Evolutionary conservation across 2,797 vertebrate genomes (phyloP).

Genomic region (Pseudochirops corinnae): DNA sequence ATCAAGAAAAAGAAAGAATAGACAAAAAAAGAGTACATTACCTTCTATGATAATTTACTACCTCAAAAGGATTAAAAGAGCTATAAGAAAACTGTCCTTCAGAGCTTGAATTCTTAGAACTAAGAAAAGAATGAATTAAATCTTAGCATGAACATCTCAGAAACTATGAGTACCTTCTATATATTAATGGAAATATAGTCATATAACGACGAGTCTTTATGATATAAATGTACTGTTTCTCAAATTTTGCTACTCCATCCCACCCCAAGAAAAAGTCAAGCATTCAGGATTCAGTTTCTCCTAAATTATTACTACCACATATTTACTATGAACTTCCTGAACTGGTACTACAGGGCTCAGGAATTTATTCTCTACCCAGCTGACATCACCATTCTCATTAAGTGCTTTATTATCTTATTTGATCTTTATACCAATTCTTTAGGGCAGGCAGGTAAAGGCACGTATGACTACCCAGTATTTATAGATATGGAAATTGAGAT

Average conservation of each 20-base stretch:
- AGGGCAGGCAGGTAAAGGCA: not conserved
- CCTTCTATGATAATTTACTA: slow-evolving; percentile 15
- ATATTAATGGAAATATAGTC: not conserved
- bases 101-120: slow-evolving; percentile 14
- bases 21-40: not conserved
- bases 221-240: not conserved
- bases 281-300: not conserved
- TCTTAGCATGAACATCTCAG: not conserved
- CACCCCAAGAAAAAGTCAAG: not conserved
- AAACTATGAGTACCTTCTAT: not conserved
- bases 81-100: slow-evolving; percentile 21
- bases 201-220: not conserved
- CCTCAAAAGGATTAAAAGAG: slow-evolving; percentile 43
- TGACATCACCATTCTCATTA: not conserved
- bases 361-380: not conserved
- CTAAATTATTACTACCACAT: not conserved
- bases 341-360: not conserved
- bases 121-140: slow-evolving; percentile 17
- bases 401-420: not conserved
- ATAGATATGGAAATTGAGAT: not conserved
- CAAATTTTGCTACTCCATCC: not conserved
- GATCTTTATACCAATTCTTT: not conserved
- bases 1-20: slow-evolving; percentile 50
- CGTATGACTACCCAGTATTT: not conserved
- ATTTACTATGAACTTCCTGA: slow-evolving; percentile 29